Evolutionary conservation across 2,888 invertebrate species (phyloP).

Genomic region (Gastracanthus pulcherrimus): DNA sequence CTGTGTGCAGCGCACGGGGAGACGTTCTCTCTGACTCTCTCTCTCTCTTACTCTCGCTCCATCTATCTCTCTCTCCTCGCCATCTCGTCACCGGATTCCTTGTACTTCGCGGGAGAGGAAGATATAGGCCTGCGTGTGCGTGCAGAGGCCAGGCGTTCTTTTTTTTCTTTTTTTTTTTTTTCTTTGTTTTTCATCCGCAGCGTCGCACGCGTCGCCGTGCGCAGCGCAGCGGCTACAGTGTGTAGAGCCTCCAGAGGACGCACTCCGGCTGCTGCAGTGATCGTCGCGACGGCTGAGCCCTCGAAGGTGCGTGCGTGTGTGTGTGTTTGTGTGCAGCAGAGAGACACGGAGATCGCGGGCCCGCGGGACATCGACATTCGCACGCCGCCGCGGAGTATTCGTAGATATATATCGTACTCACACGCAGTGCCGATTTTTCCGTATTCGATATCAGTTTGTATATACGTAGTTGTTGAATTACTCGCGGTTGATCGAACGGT

Average conservation of each 20-base stretch:
- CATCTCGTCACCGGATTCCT: constrained; percentile 18
- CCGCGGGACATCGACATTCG: background rate
- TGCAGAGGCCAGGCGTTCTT: too few relatives aligned
- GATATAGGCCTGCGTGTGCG: too few relatives aligned
- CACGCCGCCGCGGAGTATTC: background rate
- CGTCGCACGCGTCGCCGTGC: too few relatives aligned
- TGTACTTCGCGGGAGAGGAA: background rate
- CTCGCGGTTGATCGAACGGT: too few relatives aligned
- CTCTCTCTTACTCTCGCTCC: background rate
- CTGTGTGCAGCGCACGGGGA: background rate
- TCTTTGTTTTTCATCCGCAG: too few relatives aligned
- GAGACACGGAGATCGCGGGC: background rate
- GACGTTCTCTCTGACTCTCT: background rate
- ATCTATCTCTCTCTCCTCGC: background rate
- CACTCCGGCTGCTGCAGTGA: background rate
- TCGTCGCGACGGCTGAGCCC: constrained; percentile 1
- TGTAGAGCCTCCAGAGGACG: too few relatives aligned
- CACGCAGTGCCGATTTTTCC: too few relatives aligned
- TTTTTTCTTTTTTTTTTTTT: too few relatives aligned
- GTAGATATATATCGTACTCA: background rate
- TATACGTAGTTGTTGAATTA: too few relatives aligned
- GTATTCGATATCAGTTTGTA: too few relatives aligned
- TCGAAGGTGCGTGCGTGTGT: background rate
- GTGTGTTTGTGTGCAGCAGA: background rate
- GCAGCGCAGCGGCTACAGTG: too few relatives aligned